Evolutionary conservation across 2,888 invertebrate genomes (phyloP).

Genomic region (Branchipolynoe longqiensis): DNA sequence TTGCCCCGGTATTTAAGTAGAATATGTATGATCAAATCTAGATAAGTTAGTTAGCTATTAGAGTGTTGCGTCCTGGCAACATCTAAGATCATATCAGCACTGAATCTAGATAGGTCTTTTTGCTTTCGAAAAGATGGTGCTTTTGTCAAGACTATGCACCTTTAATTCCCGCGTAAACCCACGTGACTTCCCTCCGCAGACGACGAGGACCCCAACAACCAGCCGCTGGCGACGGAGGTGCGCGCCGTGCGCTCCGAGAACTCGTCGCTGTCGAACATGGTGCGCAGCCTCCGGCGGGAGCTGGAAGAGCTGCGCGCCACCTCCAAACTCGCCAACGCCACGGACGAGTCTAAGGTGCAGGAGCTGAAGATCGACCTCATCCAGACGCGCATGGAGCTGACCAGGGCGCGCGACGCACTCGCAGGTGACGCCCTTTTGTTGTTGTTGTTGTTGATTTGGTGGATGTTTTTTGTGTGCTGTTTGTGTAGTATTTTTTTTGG

Average conservation of each 20-base stretch:
- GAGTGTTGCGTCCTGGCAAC: no score
- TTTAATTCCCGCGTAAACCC: no score
- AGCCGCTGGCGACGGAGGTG: constrained; percentile 72
- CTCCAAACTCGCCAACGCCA: constrained; percentile 12
- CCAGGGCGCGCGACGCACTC: constrained; percentile 89
- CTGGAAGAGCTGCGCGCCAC: constrained; percentile 84
- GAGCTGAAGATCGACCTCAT: constrained; percentile 83
- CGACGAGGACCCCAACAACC: constrained; percentile 50
- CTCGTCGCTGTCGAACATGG: constrained; percentile 76
- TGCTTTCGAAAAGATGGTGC: no score
- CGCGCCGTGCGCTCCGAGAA: constrained; percentile 75
- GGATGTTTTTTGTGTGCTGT: no score
- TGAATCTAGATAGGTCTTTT: no score
- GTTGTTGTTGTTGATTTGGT: no score
- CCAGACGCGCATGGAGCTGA: constrained; percentile 87
- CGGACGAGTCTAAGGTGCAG: constrained; percentile 53
- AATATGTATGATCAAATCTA: no score
- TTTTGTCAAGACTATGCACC: no score
- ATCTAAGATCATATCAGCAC: no score
- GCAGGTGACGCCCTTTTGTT: constrained; percentile 83
- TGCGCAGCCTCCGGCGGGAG: constrained; percentile 77
- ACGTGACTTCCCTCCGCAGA: constrained; percentile 12
- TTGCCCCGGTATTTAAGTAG: no score
- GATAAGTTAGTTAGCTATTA: no score
- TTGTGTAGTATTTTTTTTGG: no score